Evolutionary conservation across 2,113 vertebrate species (phyloP), one percentile per base, ranked within the genome.

Genomic region (Mormoops blainvillei): DNA sequence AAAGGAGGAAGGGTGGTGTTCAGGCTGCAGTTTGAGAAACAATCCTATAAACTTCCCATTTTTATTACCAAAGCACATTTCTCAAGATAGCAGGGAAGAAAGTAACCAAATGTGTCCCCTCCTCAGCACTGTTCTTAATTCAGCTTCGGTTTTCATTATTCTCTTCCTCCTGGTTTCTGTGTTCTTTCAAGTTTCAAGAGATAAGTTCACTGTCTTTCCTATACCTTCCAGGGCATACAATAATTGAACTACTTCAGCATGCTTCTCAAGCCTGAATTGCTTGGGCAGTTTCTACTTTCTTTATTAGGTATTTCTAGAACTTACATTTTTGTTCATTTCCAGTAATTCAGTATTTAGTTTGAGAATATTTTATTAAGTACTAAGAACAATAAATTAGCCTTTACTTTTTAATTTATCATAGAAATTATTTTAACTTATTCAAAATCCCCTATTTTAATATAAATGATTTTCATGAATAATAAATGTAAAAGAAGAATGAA

Each of bases 381-480:
- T 41, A 77, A 81, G 19, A 52, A 56, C 0, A 80, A 50, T 54
- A 68, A 52, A 45, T 63, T 87, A 87, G 4, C 13, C 15, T 92
- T 86, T 43, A 88, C 68, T 28, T 78, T 94, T 83, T 86, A 67
- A 70, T 94, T 80, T 56, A 84, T 6, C 24, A 18, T 54, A 63
- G 0, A 26, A 76, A 56, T 76, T 93, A 84, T 70, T 87, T 87
- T 91, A 91, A 84, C 22, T 67, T 67, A 88, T 38, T 67, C 28
- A 54, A 94, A 86, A 58, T 41, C 0, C 0, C 26, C 10, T 24
- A 54, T 77, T 89, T 95, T 87, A 88, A 41, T 73, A 63, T 67
- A 94, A 89, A 48, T 7, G 54, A 61, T 56, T 92, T 76, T 83
- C 31, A 91, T 45, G 20, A 95, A 91, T 89, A 94, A 84, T 85